Conservation (phyloP, 2,113 vertebrate species). For the Manacus vitellinus region DNA sequence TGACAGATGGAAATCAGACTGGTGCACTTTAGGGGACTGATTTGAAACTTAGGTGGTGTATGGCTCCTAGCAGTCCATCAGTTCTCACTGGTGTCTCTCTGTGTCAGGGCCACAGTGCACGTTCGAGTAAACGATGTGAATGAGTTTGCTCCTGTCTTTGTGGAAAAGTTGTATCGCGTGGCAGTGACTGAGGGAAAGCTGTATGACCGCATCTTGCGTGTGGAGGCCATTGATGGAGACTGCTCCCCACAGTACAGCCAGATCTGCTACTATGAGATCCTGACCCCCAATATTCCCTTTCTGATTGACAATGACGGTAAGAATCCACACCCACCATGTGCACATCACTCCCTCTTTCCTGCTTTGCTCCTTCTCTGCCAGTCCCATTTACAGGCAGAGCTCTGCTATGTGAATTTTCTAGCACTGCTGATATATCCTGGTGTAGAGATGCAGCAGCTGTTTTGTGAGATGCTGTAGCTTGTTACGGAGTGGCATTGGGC, state of each 20-base stretch:
- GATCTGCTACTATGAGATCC: constrained; percentile 99
- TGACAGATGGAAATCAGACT: neutral
- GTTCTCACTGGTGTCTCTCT: neutral
- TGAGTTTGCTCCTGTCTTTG: constrained; percentile 95
- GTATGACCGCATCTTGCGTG: constrained; percentile 90
- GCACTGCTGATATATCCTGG: neutral
- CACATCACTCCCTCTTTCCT: neutral
- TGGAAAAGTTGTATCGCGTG: constrained; percentile 90
- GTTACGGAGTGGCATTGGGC: neutral
- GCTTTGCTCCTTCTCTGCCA: neutral
- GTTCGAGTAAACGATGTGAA: constrained; percentile 97
- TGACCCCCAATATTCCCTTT: constrained; percentile 95
- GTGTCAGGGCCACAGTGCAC: constrained; percentile 89
- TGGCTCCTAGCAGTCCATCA: neutral
- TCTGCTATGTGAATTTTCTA: neutral
- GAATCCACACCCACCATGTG: neutral
- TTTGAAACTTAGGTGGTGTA: neutral
- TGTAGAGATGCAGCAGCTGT: neutral
- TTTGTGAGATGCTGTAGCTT: neutral
- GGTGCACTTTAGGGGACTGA: neutral
- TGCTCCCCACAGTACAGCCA: constrained; percentile 98
- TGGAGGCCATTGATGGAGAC: constrained; percentile 94
- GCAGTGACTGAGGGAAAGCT: constrained; percentile 93
- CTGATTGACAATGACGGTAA: constrained; percentile 96
- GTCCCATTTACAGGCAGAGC: neutral